These are phyloP conservation scores for Anguilla megastoma DNA, from an alignment of 2,797 vertebrate genomes.

Conservation along the genomic window DNA sequence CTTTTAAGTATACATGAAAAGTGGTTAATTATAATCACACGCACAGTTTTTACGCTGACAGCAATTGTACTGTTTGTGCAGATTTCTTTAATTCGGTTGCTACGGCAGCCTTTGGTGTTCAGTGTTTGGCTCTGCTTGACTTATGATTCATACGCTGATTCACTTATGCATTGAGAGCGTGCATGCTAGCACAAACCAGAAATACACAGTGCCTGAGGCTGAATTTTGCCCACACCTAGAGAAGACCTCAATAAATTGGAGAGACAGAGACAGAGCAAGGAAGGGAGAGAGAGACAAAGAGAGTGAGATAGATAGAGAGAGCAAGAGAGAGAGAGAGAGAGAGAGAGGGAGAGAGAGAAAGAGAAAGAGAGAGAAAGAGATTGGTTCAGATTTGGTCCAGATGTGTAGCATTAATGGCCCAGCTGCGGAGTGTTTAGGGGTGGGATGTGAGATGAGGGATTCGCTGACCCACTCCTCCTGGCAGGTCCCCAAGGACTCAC, in stretches of 20 bases:
- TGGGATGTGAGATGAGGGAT: slow-evolving; percentile 17
- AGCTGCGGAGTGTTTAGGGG: slow-evolving; percentile 42
- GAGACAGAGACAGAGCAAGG: background rate
- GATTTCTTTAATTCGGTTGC: background rate
- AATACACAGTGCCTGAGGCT: slow-evolving; percentile 3
- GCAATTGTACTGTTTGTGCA: background rate
- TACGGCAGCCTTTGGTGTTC: background rate
- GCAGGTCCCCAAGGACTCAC: slow-evolving; percentile 34
- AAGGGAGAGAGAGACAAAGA: background rate
- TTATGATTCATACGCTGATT: background rate
- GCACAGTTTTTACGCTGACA: background rate
- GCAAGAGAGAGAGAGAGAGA: slow-evolving; percentile 33
- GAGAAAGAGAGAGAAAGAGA: slow-evolving; percentile 44
- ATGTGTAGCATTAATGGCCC: slow-evolving; percentile 57
- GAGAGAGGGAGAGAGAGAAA: slow-evolving; percentile 40
- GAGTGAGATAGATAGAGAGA: slow-evolving; percentile 39
- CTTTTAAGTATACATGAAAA: slow-evolving; percentile 8
- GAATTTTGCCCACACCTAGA: slow-evolving; percentile 2
- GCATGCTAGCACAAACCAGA: background rate
- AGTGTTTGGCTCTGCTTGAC: background rate
- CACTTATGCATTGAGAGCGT: background rate
- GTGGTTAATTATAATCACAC: slow-evolving; percentile 1
- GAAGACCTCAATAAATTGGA: background rate
- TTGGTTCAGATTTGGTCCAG: slow-evolving; percentile 61
- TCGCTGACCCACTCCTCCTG: slow-evolving; percentile 29